Base-by-base conservation (phyloP, 37 sponge, comb jelly and placozoan genomes). In the Geodia barretti region DNA sequence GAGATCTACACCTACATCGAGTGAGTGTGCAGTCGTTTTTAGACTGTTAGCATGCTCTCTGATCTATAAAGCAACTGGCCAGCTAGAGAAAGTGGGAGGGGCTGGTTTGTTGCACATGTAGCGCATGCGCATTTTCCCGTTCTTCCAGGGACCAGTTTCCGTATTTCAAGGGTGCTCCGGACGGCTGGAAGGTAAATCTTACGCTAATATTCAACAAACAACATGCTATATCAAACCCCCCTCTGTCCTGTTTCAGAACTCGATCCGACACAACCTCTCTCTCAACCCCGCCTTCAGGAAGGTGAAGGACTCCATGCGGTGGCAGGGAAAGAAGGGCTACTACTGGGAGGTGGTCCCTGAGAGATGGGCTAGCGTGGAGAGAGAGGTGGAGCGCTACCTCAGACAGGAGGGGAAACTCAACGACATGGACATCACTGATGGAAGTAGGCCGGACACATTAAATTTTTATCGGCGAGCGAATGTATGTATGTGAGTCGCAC, bases 151-250 rank as follows among this genome's bases (percentile, higher is more conserved):
- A 62, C 21, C 71, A 86, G 40, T 93, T 80, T 74, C 94, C 94
- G 14, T 93, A 77, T 81, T 93, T 79, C 73, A 74, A 64, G 76
- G 86, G 83, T 39, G 94, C 87, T 31, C 89, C 86, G 11, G 90
- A 93, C 35, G 94, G 94, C 3, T 93, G 94, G 94, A 93, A 93
- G 86, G 93, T 92, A 65, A 73, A 29, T 19, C 7, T 41, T 34
- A 33, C 24, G 24, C n/a, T n/a, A n/a, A n/a, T n/a, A 31, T 79
- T 66, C 23, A 38, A 17, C 64, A 70, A 70, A 34, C 30, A 11
- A 17, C 26, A 20, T 25, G 24, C 34, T 24, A 32, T 36, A 70
- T 70, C 38, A 47, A 47, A 47, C 54, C 14, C 54, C 7, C 7
- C 14, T 17, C 14, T 47, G 14, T 47, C 7, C 54, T 17, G 11